Base-by-base conservation (phyloP, 2,113 vertebrate species). In the Cebus imitator region DNA sequence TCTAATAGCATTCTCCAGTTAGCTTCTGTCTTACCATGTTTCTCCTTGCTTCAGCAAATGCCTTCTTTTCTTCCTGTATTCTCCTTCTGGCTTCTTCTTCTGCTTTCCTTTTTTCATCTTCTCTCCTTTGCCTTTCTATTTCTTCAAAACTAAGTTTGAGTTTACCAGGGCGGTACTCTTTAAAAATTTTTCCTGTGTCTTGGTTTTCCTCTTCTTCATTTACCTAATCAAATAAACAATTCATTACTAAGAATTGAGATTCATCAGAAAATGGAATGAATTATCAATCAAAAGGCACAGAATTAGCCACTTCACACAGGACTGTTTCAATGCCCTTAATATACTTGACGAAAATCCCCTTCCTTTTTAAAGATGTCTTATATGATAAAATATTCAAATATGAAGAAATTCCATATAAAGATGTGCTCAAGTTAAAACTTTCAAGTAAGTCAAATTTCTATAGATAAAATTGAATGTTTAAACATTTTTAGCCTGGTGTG, bases 101-200 rank as follows among this genome's bases (percentile, higher is more conserved):
- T 75, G 99, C 99, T 98, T 98, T 99, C 90, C 98, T 99, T 90
- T 99, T 99, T 89, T 99, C 99, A 11, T 99, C 99, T 98, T 99
- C 99, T 85, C 99, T 99, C 81, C 99, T 99, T 95, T 99, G 99
- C 97, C 99, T 99, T 98, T 99, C 99, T 73, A 99, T 96, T 98
- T 99, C 99, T 97, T 99, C 99, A 97, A 99, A 99, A 98, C 99
- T 99, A 98, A 99, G 98, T 95, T 98, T 99, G 75, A 99, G 99
- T 98, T 99, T 99, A 73, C 99, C 99, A 48, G 99, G 99, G 50
- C 98, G 98, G 68, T 89, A 98, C 37, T 93, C 98, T 97, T 97
- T 98, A 78, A 96, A 37, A 81, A 40, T 79, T 23, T 96, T 98
- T 95, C 98, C 98, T 57, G 97, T 98, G 16, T 98, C 99, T 82